Evolutionary conservation across 2,888 invertebrate species (phyloP), one percentile per base, ranked within the genome.

Genomic region (Trypoxylon attenuatum): DNA sequence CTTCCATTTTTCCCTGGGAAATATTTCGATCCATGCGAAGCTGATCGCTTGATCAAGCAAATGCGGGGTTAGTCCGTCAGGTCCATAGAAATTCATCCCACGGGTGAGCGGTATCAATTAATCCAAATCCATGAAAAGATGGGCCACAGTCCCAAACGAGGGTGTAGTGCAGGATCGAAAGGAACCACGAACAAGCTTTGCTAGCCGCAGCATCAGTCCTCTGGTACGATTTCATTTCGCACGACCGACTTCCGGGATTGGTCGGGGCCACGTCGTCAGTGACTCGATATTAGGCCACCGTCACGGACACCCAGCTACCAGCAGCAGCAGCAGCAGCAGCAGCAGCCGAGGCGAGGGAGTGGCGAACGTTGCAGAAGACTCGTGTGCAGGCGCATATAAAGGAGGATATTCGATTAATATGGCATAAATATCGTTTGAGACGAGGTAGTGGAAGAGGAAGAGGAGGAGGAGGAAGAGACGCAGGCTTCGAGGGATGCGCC

Each of bases 341-440:
- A n/a, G n/a, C n/a, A n/a, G n/a, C n/a, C n/a, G n/a, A n/a, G n/a
- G n/a, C n/a, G n/a, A n/a, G n/a, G n/a, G n/a, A n/a, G n/a, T n/a
- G n/a, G 13, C 10, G 13, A n/a, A 13, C 4, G 2, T 5, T 2
- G 29, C 5, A 10, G 33, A 0, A 0, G 13, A 3, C 38, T 60
- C 57, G 51, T 59, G 60, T 64, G 69, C 46, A 61, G 66, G 29
- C 58, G 65, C 65, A 65, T 63, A 61, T 66, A 69, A 76, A 66
- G 64, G 67, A 73, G 33, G 75, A 70, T 71, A 71, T 73, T 72
- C 80, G 70, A 81, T 81, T 81, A 79, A 75, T 78, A 76, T 71
- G 76, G 74, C 77, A 78, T 80, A 80, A 81, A 80, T 81, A 78
- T 74, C 76, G 73, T 75, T 76, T 73, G 75, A 67, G 50, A 43